Conservation (phyloP, 2,113 vertebrate genomes). For the Tragelaphus strepsiceros region DNA sequence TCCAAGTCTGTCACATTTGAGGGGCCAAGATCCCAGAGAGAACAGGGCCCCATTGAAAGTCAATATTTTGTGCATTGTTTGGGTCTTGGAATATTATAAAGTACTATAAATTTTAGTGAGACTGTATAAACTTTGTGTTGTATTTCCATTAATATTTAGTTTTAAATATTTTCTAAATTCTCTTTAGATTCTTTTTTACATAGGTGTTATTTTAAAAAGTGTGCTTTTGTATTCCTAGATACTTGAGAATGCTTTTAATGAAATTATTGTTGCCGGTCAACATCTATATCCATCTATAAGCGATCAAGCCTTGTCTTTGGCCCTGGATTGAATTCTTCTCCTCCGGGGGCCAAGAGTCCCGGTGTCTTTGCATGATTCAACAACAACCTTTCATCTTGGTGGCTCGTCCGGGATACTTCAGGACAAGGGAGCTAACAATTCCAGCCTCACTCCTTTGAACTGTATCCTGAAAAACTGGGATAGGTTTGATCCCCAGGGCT, state of each 20-base stretch:
- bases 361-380: no score
- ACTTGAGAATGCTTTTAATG: neutral
- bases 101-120: accelerated
- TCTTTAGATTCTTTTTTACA: neutral
- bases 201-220: neutral
- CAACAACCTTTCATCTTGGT: no score
- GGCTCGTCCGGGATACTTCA: no score
- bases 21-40: neutral
- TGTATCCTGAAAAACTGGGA: no score
- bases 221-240: neutral
- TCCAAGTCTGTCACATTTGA: neutral
- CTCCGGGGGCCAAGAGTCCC: no score
- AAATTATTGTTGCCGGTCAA: neutral
- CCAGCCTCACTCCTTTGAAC: no score
- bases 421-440: no score
- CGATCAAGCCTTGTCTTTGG: no score
- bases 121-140: neutral
- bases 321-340: no score
- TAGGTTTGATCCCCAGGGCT: no score
- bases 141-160: neutral
- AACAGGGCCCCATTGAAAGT: neutral
- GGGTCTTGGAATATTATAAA: neutral
- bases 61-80: neutral
- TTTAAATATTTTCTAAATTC: neutral
- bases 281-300: no score